Evolutionary conservation across 2,797 vertebrate genomes (phyloP).

Genomic region (Dallia pectoralis): DNA sequence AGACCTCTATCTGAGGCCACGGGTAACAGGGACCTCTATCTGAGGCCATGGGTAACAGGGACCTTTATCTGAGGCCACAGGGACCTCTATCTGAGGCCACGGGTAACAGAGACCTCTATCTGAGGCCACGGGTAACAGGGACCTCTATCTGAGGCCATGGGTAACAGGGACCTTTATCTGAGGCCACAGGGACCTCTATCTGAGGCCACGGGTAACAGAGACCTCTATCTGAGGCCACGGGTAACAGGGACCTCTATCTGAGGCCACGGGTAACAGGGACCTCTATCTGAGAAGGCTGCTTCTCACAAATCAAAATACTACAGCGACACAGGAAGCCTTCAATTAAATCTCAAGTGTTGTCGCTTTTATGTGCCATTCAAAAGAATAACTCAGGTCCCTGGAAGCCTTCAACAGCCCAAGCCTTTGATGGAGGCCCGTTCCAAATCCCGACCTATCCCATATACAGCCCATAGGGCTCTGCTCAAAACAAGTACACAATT

Average conservation of each 20-base stretch:
- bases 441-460: not conserved
- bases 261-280: conserved; percentile 42
- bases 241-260: not conserved
- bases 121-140: too few species aligned
- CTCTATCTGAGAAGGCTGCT: not conserved
- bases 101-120: too few species aligned
- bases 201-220: too few species aligned
- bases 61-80: too few species aligned
- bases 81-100: too few species aligned
- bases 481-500: not conserved
- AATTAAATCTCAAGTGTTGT: conserved; percentile 3
- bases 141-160: too few species aligned
- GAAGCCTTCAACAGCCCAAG: not conserved
- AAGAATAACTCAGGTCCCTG: not conserved
- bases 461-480: not conserved
- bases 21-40: too few species aligned
- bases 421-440: not conserved
- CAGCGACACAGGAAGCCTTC: not conserved
- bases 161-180: too few species aligned
- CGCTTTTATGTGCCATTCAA: not conserved
- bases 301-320: not conserved
- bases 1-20: too few species aligned
- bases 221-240: too few species aligned
- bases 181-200: too few species aligned
- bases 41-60: too few species aligned